Evolutionary conservation across 1,140 invertebrate species (phyloP).

Genomic region (Apocrypta bakeri): DNA sequence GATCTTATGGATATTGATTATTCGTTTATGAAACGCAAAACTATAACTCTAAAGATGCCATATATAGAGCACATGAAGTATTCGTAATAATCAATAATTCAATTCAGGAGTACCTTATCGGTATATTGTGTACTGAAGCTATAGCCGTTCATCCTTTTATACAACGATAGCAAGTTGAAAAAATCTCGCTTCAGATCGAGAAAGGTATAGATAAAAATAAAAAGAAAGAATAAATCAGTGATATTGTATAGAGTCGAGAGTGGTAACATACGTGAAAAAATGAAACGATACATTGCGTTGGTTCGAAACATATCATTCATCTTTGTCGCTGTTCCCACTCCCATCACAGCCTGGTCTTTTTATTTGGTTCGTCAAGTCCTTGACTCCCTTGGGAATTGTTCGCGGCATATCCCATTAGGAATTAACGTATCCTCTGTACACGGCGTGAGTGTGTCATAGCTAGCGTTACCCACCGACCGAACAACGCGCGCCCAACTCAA

Average conservation of each 20-base stretch:
- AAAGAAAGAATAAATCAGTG: neutral
- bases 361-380: slow-evolving; percentile 45
- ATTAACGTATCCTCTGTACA: slow-evolving; percentile 60
- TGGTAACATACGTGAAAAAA: slow-evolving; percentile 5
- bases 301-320: neutral
- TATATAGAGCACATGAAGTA: too few species aligned
- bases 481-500: neutral
- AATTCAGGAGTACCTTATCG: too few species aligned
- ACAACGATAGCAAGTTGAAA: too few species aligned
- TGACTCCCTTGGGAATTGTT: slow-evolving; percentile 59
- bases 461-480: neutral
- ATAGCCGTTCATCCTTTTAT: too few species aligned
- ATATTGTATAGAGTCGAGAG: too few species aligned
- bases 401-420: slow-evolving; percentile 67
- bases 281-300: neutral
- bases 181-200: too few species aligned
- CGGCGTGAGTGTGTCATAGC: neutral
- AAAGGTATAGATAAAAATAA: neutral
- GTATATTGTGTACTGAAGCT: too few species aligned
- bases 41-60: too few species aligned
- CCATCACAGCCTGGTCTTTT: slow-evolving; percentile 17
- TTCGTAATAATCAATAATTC: too few species aligned
- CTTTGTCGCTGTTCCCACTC: slow-evolving; percentile 46
- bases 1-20: too few species aligned
- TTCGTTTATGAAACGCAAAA: too few species aligned